Evolutionary conservation across 2,888 invertebrate genomes (phyloP).

Genomic region (Conomelus anceps): DNA sequence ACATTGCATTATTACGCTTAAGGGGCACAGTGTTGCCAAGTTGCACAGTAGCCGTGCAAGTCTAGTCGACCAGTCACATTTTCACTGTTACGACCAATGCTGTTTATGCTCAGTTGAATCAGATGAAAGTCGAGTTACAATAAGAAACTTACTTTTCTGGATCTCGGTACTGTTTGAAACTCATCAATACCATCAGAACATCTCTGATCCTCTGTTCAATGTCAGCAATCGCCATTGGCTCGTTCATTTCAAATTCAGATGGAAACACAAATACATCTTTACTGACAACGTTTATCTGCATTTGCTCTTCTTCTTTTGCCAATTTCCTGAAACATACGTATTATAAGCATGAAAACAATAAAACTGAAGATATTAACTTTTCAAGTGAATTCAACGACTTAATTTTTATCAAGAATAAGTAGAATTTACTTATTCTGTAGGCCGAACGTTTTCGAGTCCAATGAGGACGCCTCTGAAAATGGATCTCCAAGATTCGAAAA

Average conservation of each 20-base stretch:
- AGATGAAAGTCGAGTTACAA: not conserved
- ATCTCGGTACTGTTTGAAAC: constrained; percentile 53
- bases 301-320: constrained; percentile 71
- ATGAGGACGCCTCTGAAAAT: too few relatives aligned
- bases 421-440: too few relatives aligned
- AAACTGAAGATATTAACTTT: not conserved
- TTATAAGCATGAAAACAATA: not conserved
- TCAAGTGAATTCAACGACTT: too few relatives aligned
- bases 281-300: constrained; percentile 70
- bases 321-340: constrained; percentile 47
- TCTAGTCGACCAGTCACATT: too few relatives aligned
- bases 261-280: constrained; percentile 76
- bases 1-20: too few relatives aligned
- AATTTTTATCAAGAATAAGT: too few relatives aligned
- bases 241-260: constrained; percentile 62
- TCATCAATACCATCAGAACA: constrained; percentile 48
- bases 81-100: too few relatives aligned
- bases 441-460: too few relatives aligned
- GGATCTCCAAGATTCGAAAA: too few relatives aligned
- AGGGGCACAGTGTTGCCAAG: too few relatives aligned
- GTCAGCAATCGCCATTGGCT: constrained; percentile 68
- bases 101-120: not conserved
- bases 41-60: too few relatives aligned
- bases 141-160: not conserved
- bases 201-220: constrained; percentile 87